A percentile compares a stretch with the other conserved stretches of the same genome.
Conservation (phyloP, 2,797 vertebrate genomes). For the Perodicticus potto region DNA sequence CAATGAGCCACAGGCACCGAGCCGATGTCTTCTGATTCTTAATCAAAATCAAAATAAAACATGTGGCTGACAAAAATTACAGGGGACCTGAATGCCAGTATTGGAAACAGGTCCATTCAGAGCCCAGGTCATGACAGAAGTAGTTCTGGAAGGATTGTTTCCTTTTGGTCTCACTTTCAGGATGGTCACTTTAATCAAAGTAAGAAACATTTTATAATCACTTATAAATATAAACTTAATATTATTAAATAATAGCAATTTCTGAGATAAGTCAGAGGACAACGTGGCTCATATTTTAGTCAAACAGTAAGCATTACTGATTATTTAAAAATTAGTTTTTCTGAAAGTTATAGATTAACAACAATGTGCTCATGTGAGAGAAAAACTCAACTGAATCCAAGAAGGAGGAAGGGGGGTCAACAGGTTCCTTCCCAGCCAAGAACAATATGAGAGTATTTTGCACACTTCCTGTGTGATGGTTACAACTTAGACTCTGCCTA, state of each 20-base stretch:
- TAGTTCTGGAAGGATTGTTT: neutral
- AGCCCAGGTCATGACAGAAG: neutral
- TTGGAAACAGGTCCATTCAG: neutral
- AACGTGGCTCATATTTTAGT: neutral
- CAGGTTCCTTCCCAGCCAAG: too few relatives aligned
- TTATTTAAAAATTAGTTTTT: constrained; percentile 22
- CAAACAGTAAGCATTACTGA: neutral
- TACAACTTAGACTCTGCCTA: too few relatives aligned
- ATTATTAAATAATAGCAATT: constrained; percentile 11
- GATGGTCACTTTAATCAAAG: constrained; percentile 21
- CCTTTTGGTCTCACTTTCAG: neutral
- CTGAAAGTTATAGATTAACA: neutral
- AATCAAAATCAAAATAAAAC: constrained; percentile 21
- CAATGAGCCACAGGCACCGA: too few relatives aligned
- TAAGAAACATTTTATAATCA: constrained; percentile 11
- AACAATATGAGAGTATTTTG: too few relatives aligned
- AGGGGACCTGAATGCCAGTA: neutral
- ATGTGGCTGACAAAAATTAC: neutral
- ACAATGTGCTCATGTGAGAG: too few relatives aligned
- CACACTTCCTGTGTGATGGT: too few relatives aligned
- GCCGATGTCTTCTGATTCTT: neutral
- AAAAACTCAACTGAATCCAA: too few relatives aligned
- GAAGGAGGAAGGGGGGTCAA: too few relatives aligned
- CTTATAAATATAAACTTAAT: neutral
- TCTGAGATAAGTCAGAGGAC: neutral